These are phyloP conservation scores for Serripes groenlandicus DNA, from an alignment of 2,888 invertebrate species.

Conservation along the genomic window DNA sequence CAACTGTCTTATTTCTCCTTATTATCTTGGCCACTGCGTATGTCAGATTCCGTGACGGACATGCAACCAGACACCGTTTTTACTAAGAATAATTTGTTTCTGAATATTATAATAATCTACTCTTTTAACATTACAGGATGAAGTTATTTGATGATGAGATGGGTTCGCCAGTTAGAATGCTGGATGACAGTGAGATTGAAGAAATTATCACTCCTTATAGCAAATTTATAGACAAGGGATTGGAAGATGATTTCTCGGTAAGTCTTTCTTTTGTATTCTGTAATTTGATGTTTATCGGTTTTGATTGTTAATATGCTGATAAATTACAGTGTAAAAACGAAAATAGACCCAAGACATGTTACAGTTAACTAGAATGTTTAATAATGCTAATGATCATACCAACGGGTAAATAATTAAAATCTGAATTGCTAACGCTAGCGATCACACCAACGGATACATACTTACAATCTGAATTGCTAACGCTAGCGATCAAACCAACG, in stretches of 20 bases:
- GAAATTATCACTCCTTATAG: slow-evolving; percentile 18
- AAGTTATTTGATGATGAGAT: slow-evolving; percentile 20
- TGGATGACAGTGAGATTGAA: slow-evolving; percentile 3
- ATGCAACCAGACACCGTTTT: background rate
- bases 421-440: no score
- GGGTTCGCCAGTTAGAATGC: slow-evolving; percentile 15
- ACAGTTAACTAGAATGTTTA: background rate
- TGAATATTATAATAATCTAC: background rate
- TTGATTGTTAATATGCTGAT: background rate
- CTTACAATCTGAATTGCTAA: no score
- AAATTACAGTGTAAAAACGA: background rate
- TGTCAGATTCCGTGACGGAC: no score
- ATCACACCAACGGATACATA: no score
- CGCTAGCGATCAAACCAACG: background rate
- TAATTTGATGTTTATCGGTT: background rate
- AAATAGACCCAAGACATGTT: background rate
- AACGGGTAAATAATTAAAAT: no score
- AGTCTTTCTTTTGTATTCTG: background rate
- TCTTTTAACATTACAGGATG: slow-evolving; percentile 8
- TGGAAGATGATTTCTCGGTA: slow-evolving; percentile 28
- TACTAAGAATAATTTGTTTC: background rate
- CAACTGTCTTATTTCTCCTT: no score
- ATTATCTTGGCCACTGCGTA: no score
- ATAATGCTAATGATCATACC: background rate
- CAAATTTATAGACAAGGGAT: slow-evolving; percentile 35